These are phyloP conservation scores for Parazoanthus atlanticus DNA, from an alignment of 92 coral and sea anemone genomes.

Conservation along the genomic window DNA sequence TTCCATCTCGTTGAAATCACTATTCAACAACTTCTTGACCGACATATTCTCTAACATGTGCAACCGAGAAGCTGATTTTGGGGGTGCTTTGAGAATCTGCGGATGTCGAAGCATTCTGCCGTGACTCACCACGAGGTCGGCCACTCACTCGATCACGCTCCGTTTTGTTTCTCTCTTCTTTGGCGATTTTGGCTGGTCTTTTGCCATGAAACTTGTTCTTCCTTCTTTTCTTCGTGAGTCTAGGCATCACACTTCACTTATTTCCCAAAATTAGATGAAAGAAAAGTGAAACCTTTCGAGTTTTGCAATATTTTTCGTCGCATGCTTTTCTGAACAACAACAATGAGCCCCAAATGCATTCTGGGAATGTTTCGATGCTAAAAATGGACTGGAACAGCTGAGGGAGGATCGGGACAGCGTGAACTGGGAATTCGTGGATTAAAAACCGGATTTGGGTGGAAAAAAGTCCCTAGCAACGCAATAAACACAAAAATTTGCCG, in stretches of 20 bases:
- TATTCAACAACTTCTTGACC: conserved; percentile 19
- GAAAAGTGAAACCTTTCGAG: too few relatives aligned
- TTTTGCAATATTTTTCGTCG: too few relatives aligned
- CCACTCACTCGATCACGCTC: neutral
- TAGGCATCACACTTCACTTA: neutral
- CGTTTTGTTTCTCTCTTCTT: neutral
- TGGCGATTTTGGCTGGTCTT: neutral
- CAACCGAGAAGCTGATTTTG: conserved; percentile 4
- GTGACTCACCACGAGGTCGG: neutral
- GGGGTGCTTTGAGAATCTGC: conserved; percentile 1
- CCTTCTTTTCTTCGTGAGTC: neutral
- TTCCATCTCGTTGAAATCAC: neutral
- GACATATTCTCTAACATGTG: conserved; percentile 5
- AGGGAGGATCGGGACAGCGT: too few relatives aligned
- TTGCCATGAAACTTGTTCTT: conserved; percentile 5
- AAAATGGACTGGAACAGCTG: too few relatives aligned
- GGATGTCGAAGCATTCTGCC: conserved; percentile 9
- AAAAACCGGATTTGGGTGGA: too few relatives aligned
- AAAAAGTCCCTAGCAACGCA: too few relatives aligned
- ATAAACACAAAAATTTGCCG: too few relatives aligned
- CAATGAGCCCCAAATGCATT: too few relatives aligned
- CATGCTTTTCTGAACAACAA: too few relatives aligned
- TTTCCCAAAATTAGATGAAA: too few relatives aligned
- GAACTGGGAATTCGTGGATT: too few relatives aligned
- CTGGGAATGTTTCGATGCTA: too few relatives aligned